Conservation (phyloP, 2,888 invertebrate genomes). For the Heliconius sara region DNA sequence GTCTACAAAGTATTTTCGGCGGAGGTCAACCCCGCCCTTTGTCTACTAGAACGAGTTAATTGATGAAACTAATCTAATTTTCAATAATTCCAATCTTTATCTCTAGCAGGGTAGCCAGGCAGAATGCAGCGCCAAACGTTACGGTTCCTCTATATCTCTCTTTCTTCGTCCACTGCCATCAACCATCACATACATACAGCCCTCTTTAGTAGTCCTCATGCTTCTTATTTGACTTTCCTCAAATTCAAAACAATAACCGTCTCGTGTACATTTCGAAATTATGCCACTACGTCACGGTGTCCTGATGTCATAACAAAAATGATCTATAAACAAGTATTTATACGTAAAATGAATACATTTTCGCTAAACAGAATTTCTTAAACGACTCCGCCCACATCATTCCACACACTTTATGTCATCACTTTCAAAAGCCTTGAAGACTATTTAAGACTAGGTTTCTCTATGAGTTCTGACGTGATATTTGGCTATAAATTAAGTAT, state of each 20-base stretch:
- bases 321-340: background rate
- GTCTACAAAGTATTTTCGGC: no score
- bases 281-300: background rate
- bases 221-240: no score
- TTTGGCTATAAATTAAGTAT: background rate
- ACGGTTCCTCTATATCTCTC: no score
- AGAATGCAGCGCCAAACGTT: no score
- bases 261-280: no score
- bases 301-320: background rate
- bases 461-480: background rate
- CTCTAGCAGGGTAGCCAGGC: no score
- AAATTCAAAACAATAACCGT: no score
- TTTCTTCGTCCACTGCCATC: no score
- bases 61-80: no score
- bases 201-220: no score
- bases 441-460: constrained; percentile 21
- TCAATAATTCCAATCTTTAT: background rate
- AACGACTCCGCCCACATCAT: constrained; percentile 34
- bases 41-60: no score
- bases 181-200: no score
- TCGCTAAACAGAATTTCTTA: constrained; percentile 17
- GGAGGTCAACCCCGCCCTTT: background rate
- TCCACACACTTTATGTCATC: constrained; percentile 32
- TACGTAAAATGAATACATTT: background rate
- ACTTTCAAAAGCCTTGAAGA: constrained; percentile 40